Conservation (phyloP, 2,113 vertebrate species). For the Otocyon megalotis region DNA sequence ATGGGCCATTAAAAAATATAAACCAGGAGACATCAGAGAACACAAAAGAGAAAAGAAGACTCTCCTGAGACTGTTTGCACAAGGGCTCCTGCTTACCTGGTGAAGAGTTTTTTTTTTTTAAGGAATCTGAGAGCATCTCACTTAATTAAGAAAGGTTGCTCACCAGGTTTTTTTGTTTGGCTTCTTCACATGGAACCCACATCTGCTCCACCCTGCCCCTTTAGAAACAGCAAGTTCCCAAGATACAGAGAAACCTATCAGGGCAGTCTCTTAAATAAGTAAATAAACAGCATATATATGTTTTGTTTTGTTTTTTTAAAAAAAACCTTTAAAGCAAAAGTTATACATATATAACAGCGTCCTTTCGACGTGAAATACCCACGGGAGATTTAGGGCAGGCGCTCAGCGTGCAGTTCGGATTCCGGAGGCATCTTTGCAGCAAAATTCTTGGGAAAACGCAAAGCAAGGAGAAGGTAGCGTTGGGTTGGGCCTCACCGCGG, state of each 20-base stretch:
- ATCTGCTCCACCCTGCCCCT: conserved; percentile 89
- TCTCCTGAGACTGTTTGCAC: not conserved
- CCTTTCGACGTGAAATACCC: conserved; percentile 92
- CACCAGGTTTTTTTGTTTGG: conserved; percentile 91
- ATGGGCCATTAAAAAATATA: conserved; percentile 6
- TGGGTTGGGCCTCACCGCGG: conserved; percentile 57
- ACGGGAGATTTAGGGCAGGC: conserved; percentile 86
- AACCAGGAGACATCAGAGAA: conserved; percentile 15
- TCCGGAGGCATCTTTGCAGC: conserved; percentile 82
- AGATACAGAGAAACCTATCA: conserved; percentile 91
- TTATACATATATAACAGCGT: conserved; percentile 88
- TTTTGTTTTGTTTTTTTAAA: conserved; percentile 75
- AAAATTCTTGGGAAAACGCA: conserved; percentile 84
- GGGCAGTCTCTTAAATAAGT: conserved; percentile 96
- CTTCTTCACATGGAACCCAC: conserved; percentile 90
- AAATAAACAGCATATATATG: conserved; percentile 96
- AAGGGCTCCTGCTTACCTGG: not conserved
- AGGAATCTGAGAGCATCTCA: conserved; percentile 78
- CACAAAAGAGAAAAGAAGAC: not conserved
- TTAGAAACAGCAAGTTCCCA: conserved; percentile 94
- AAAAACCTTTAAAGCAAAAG: conserved; percentile 92
- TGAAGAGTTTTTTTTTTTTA: not conserved
- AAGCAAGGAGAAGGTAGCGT: conserved; percentile 80
- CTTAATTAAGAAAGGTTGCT: conserved; percentile 85
- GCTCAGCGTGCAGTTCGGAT: conserved; percentile 82